phyloP scores from a whole-genome alignment of 2,888 invertebrate genomes.

The Anorthoa munda region DNA sequence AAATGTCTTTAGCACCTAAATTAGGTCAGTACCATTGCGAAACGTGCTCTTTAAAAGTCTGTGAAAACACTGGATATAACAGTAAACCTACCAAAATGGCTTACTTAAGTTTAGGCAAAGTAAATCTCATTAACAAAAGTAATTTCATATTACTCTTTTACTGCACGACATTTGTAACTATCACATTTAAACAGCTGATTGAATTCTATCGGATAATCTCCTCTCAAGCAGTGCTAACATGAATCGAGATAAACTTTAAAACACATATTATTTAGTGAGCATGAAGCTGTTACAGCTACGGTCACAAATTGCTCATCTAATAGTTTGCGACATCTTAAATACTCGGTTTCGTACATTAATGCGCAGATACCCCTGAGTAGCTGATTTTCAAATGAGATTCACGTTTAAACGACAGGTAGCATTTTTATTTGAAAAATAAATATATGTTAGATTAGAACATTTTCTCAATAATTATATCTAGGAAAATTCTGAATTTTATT shows the following conservation, averaged over 20 bases:
- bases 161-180: neutral
- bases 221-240: constrained; percentile 18
- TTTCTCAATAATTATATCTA: no score
- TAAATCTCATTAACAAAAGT: neutral
- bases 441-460: no score
- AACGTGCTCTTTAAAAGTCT: constrained; percentile 13
- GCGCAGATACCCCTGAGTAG: no score
- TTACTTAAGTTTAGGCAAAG: neutral
- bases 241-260: constrained; percentile 21
- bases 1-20: neutral
- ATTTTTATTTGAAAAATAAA: no score
- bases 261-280: constrained; percentile 23
- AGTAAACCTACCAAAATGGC: constrained; percentile 3
- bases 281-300: constrained; percentile 12
- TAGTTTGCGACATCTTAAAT: constrained; percentile 35
- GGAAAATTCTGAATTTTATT: no score
- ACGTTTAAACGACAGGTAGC: no score
- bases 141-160: neutral
- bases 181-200: constrained; percentile 5
- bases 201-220: constrained; percentile 11
- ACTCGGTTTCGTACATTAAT: no score
- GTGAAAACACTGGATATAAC: constrained; percentile 1
- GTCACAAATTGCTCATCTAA: constrained; percentile 43
- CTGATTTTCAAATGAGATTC: no score
- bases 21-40: neutral